Evolutionary conservation across 1,140 invertebrate genomes (phyloP), one percentile per base, ranked within the genome.

Genomic region (Lepidurus apus): DNA sequence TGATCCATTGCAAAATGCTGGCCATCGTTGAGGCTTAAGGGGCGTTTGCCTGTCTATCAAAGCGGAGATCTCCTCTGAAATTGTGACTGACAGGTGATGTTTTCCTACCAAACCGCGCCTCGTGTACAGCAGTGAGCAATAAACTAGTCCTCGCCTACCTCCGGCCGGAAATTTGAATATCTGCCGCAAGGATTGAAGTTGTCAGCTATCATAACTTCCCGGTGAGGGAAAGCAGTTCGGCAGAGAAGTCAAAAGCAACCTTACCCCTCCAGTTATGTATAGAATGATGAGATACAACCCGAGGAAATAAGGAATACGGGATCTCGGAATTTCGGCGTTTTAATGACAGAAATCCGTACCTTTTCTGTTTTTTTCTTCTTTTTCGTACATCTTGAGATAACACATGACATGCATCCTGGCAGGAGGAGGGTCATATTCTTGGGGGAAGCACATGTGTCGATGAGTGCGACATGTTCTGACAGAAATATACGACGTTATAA

Each of bases 161-260:
- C 53, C 53, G 53, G 53, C 53, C 53, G 53, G 53, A 65, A 65
- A 65, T 65, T 65, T 65, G 53, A 65, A 65, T 65, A 65, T 65
- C 53, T 65, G 53, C 53, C 21, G 13, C 21, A 21, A 65, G 53
- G 53, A 65, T 65, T 65, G 17, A 3, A 65, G 17, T 65, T 65
- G 53, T 65, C 53, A 65, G 53, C 7, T 65, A 21, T 65, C 53
- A 65, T 65, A 65, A 65, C 53, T 65, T 65, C 17, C 21, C 21
- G 17, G 21, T n/a, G 53, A 21, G 53, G 6, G 1, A 65, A 34
- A 65, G n/a, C 21, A n/a, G 53, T 65, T 7, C 17, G 53, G 53
- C 21, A 9, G 10, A 13, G 21, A 65, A 65, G 53, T 65, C 53
- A 65, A 65, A 65, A 65, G 6, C 17, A 65, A n/a, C 53, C 53